phyloP scores from a whole-genome alignment of 2,113 vertebrate genomes.

The Thamnaconus septentrionalis region DNA sequence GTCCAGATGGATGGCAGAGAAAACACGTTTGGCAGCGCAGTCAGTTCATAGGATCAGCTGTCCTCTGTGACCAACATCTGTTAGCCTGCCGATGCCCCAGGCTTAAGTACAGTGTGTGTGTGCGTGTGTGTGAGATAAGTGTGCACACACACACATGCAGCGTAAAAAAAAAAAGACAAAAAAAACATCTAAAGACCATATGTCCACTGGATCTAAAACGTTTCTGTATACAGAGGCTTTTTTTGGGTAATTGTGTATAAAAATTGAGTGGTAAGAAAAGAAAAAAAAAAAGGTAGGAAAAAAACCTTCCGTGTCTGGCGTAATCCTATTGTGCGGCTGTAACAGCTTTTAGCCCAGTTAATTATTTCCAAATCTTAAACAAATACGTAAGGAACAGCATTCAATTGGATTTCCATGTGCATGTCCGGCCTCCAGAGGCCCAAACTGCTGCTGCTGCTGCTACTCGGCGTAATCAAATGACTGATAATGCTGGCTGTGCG shows the following conservation, averaged over 20 bases:
- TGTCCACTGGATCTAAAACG: constrained; percentile 41
- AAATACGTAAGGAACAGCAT: constrained; percentile 77
- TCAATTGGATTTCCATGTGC: constrained; percentile 79
- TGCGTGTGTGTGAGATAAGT: constrained; percentile 13
- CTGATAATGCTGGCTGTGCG: constrained; percentile 75
- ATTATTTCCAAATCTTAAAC: constrained; percentile 81
- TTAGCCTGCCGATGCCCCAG: constrained; percentile 48
- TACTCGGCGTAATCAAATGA: constrained; percentile 80
- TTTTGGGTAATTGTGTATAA: constrained; percentile 56
- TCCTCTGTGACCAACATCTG: constrained; percentile 72
- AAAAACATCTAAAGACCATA: constrained; percentile 45
- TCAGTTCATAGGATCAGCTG: constrained; percentile 70
- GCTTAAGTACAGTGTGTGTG: constrained; percentile 34
- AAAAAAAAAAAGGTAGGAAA: constrained; percentile 49
- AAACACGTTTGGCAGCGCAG: constrained; percentile 60
- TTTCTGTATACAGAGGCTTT: constrained; percentile 38
- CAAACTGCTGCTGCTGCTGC: constrained; percentile 72
- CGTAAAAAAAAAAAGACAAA: no score
- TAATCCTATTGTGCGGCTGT: constrained; percentile 69
- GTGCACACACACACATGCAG: background rate
- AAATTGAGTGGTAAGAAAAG: constrained; percentile 57
- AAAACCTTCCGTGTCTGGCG: constrained; percentile 52
- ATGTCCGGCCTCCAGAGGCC: constrained; percentile 74
- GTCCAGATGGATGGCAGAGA: constrained; percentile 64
- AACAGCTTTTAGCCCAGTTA: constrained; percentile 79